These are phyloP conservation scores for Anisognathus igniventris DNA, from an alignment of 2,797 vertebrate species.

Conservation along the genomic window DNA sequence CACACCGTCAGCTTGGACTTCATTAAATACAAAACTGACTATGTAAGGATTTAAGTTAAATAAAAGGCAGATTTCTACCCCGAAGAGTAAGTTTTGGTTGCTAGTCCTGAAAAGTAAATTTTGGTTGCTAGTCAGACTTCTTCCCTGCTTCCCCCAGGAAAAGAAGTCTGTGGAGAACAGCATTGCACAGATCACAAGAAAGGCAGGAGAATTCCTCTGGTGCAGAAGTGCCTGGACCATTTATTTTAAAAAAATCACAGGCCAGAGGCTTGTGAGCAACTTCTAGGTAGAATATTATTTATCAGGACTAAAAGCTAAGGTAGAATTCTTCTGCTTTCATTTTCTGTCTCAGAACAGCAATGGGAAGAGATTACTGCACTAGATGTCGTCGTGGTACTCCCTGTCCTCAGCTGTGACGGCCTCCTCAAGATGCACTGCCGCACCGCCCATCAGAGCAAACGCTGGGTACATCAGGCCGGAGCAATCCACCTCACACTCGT, in stretches of 20 bases:
- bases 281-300: conserved; percentile 10
- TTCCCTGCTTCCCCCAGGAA: neutral
- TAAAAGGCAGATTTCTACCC: conserved; percentile 32
- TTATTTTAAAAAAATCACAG: conserved; percentile 1
- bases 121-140: conserved; percentile 38
- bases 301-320: conserved; percentile 26
- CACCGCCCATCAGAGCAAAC: conserved; percentile 92
- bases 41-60: neutral
- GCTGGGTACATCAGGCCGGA: conserved; percentile 92
- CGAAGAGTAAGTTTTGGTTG: conserved; percentile 20
- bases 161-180: neutral
- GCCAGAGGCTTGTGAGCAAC: conserved; percentile 17
- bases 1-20: neutral
- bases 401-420: conserved; percentile 78
- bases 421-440: conserved; percentile 86
- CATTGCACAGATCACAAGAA: neutral
- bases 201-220: neutral
- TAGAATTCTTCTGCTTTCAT: neutral
- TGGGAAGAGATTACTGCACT: neutral
- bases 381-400: conserved; percentile 74
- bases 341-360: neutral
- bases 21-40: neutral
- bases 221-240: neutral
- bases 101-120: conserved; percentile 22
- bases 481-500: conserved; percentile 93